Evolutionary conservation across 2,888 invertebrate species (phyloP).

Genomic region (Limenitis camilla): DNA sequence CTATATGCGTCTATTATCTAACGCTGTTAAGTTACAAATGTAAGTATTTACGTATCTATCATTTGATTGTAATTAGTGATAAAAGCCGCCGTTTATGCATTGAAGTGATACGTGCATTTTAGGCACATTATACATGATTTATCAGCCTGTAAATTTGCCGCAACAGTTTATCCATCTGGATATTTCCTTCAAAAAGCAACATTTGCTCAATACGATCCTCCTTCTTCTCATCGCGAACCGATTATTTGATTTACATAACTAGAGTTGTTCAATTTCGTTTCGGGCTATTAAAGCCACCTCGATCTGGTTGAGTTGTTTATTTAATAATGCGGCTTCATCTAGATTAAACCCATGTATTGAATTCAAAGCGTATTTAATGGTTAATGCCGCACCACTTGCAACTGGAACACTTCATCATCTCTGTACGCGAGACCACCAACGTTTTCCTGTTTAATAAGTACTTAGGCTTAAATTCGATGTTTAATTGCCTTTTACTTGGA

Average conservation of each 20-base stretch:
- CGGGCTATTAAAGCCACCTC: neutral
- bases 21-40: too few species aligned
- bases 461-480: neutral
- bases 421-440: neutral
- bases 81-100: too few species aligned
- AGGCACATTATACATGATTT: too few species aligned
- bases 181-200: too few species aligned
- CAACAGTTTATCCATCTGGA: too few species aligned
- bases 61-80: too few species aligned
- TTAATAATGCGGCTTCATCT: constrained; percentile 13
- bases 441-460: neutral
- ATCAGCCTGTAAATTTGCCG: too few species aligned
- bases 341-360: constrained; percentile 11
- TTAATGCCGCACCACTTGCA: constrained; percentile 9
- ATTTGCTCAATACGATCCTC: too few species aligned
- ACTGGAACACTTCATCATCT: constrained; percentile 2
- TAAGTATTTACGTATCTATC: too few species aligned
- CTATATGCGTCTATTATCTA: too few species aligned
- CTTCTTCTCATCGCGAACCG: too few species aligned
- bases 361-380: constrained; percentile 7
- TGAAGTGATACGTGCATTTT: too few species aligned
- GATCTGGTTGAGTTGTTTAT: constrained; percentile 1
- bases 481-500: neutral
- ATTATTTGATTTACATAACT: neutral
- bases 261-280: neutral